phyloP scores from a whole-genome alignment of 1,140 invertebrate species.

The Cephus cinctus region DNA sequence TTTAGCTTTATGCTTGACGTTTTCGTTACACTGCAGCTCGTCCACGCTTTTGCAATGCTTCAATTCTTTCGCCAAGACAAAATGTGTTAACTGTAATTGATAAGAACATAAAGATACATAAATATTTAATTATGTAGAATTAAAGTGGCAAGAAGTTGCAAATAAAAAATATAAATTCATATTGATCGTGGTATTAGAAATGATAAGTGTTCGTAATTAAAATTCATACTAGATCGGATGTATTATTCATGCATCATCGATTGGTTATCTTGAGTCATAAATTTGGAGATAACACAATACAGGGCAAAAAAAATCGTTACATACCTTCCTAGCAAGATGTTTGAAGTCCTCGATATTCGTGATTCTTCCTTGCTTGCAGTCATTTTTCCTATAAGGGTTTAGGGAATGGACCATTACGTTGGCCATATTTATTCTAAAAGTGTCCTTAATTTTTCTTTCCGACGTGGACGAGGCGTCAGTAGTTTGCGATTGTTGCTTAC shows the following conservation, averaged over 20 bases:
- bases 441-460: slow-evolving; percentile 78
- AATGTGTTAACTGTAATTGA: slow-evolving; percentile 89
- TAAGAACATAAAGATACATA: too few relatives aligned
- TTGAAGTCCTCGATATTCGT: slow-evolving; percentile 92
- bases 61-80: slow-evolving; percentile 94
- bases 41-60: slow-evolving; percentile 88
- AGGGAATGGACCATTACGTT: slow-evolving; percentile 86
- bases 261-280: too few relatives aligned
- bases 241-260: too few relatives aligned
- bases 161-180: too few relatives aligned
- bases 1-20: slow-evolving; percentile 89
- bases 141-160: too few relatives aligned
- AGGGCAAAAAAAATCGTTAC: slow-evolving; percentile 20
- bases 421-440: slow-evolving; percentile 86
- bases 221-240: too few relatives aligned
- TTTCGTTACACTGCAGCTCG: slow-evolving; percentile 86
- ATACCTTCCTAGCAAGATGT: slow-evolving; percentile 91
- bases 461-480: slow-evolving; percentile 40
- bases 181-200: too few relatives aligned
- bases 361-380: slow-evolving; percentile 84
- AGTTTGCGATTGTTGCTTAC: slow-evolving; percentile 40
- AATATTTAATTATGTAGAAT: too few relatives aligned
- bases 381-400: slow-evolving; percentile 83
- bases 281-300: too few relatives aligned
- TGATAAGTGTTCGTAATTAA: too few relatives aligned